Evolutionary conservation across 1,140 invertebrate species (phyloP).

Genomic region (Olivierus martensii): DNA sequence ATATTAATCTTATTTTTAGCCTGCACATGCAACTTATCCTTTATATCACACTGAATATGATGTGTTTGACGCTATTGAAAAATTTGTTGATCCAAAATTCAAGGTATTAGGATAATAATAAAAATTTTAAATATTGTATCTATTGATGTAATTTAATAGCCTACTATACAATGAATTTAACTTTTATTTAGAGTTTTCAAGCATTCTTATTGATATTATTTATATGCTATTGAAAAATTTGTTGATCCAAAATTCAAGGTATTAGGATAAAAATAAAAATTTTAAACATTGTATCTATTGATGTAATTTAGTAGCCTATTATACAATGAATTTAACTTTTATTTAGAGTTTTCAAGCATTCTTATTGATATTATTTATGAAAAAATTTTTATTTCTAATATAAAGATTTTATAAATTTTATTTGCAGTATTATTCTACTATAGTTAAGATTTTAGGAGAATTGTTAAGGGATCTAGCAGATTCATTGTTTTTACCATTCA

Average conservation of each 20-base stretch:
- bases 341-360: too few species aligned
- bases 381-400: too few species aligned
- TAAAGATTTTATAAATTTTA: background rate
- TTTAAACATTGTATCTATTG: too few species aligned
- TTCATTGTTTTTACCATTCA: constrained; percentile 26
- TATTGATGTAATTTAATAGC: too few species aligned
- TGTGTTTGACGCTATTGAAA: constrained; percentile 23
- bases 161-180: too few species aligned
- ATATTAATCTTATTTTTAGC: too few species aligned
- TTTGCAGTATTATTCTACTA: constrained; percentile 19
- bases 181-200: too few species aligned
- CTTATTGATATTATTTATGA: too few species aligned
- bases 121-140: too few species aligned
- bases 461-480: constrained; percentile 23
- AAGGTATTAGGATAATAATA: background rate
- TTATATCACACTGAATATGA: constrained; percentile 28
- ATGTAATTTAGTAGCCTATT: too few species aligned
- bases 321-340: too few species aligned
- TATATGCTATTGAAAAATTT: constrained; percentile 23
- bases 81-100: constrained; percentile 26
- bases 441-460: constrained; percentile 21
- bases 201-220: too few species aligned
- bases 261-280: background rate
- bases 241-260: constrained; percentile 24
- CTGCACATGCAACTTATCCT: constrained; percentile 21